Base-by-base conservation (phyloP, 2,113 vertebrate genomes). In the Hippocampus mohnikei region DNA sequence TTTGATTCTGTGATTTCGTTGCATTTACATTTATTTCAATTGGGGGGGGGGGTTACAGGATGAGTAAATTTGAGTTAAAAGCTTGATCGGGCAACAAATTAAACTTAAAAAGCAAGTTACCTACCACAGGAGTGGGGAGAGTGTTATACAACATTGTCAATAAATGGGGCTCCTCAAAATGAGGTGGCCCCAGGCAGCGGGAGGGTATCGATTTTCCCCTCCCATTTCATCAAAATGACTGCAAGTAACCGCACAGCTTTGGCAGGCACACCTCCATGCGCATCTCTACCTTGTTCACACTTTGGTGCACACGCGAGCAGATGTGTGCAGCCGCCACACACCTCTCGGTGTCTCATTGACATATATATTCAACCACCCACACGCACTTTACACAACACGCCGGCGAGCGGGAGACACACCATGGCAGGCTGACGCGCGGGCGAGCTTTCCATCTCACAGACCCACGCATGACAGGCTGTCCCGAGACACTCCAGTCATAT, bases 311-410 rank as follows among this genome's bases (percentile, higher is more conserved):
- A 74, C 25, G 58, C 78, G 72, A 73, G 76, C 86, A 80, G 82
- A 75, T 65, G 71, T 37, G 71, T 75, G 80, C 81, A 83, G 77
- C 84, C 83, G 85, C 77, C 44, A 73, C 79, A 76, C 82, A 76
- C 82, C 75, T 81, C 79, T 46, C 62, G 55, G 76, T 73, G 59
- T 85, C 81, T 71, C 44, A 68, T 79, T 78, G 76, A 79, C 82
- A 88, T 82, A 82, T 85, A 86, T 88, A 87, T 87, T 87, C 85
- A 88, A 87, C 84, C 84, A 78, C 77, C 76, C 83, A 79, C 76
- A 60, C 71, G 1, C 29, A 58, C 71, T 79, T 72, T 72, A 78
- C 69, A 69, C 73, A 74, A 69, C 79, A 77, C 60, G 44, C 67
- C 63, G 50, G 20, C 71, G 67, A 60, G 11, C 61, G 20, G 52